phyloP scores from a whole-genome alignment of 2,113 vertebrate species.

The Colaptes auratus region DNA sequence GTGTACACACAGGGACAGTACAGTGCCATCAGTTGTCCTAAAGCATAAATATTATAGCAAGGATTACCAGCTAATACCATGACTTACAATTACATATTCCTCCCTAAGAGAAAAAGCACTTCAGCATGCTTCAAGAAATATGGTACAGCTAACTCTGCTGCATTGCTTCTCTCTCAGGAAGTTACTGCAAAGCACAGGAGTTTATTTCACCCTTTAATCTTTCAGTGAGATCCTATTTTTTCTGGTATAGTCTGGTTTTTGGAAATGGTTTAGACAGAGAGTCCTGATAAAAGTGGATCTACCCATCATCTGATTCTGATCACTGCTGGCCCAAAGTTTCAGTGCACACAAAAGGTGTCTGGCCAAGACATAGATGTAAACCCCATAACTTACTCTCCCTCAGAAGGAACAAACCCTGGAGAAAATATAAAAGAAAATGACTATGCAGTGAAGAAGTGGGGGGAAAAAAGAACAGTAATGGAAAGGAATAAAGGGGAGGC shows the following conservation, averaged over 20 bases:
- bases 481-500: background rate
- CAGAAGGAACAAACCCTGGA: background rate
- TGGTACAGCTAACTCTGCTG: background rate
- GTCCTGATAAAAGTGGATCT: background rate
- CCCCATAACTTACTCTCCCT: background rate
- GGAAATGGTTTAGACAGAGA: background rate
- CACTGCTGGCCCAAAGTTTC: background rate
- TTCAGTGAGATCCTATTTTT: background rate
- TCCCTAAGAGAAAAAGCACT: background rate
- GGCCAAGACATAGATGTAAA: background rate
- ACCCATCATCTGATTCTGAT: background rate
- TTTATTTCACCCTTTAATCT: background rate
- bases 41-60: constrained; percentile 22
- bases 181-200: background rate
- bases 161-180: background rate
- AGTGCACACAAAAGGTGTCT: background rate
- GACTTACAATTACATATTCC: background rate
- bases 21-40: background rate
- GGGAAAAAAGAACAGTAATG: background rate
- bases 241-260: background rate
- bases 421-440: background rate
- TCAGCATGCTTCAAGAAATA: background rate
- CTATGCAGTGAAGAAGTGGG: background rate
- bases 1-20: background rate
- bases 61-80: constrained; percentile 28